phyloP scores from a whole-genome alignment of 2,113 vertebrate genomes.

The Rhinolophus sinicus region DNA sequence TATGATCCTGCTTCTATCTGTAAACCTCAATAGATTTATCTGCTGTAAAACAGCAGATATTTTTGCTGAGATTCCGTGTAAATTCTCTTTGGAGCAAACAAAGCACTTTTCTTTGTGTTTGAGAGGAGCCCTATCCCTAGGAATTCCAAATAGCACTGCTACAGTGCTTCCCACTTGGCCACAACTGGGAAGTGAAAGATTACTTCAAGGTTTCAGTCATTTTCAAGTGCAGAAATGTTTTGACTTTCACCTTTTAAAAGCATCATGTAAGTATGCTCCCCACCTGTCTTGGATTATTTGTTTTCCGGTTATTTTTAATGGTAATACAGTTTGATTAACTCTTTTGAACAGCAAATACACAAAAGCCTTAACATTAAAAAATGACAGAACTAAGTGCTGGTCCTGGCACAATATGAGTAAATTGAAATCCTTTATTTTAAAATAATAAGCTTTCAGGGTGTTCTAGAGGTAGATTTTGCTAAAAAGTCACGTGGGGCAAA shows the following conservation, averaged over 20 bases:
- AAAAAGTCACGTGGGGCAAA: conserved; percentile 36
- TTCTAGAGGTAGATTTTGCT: neutral
- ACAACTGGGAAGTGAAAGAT: conserved; percentile 13
- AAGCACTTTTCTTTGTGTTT: conserved; percentile 37
- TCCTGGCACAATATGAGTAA: neutral
- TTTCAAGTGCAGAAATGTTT: neutral
- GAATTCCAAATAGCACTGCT: neutral
- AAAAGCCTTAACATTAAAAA: neutral
- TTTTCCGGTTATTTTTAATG: neutral
- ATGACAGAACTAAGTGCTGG: neutral
- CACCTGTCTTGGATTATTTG: neutral
- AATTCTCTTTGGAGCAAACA: conserved; percentile 35
- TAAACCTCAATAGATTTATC: neutral
- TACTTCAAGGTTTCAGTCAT: neutral
- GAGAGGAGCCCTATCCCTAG: neutral
- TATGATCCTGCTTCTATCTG: neutral
- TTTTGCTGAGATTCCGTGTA: conserved; percentile 13
- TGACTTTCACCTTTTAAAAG: conserved; percentile 35
- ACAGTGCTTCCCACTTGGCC: neutral
- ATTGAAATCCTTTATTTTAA: conserved; percentile 17
- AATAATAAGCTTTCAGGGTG: conserved; percentile 21
- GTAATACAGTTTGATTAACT: no score
- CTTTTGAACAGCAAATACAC: no score
- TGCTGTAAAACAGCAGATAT: neutral
- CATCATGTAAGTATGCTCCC: neutral